A percentile compares a stretch with the other conserved stretches of the same genome.
phyloP scores from a whole-genome alignment of 2,797 vertebrate genomes.

The Poecilia wingei region DNA sequence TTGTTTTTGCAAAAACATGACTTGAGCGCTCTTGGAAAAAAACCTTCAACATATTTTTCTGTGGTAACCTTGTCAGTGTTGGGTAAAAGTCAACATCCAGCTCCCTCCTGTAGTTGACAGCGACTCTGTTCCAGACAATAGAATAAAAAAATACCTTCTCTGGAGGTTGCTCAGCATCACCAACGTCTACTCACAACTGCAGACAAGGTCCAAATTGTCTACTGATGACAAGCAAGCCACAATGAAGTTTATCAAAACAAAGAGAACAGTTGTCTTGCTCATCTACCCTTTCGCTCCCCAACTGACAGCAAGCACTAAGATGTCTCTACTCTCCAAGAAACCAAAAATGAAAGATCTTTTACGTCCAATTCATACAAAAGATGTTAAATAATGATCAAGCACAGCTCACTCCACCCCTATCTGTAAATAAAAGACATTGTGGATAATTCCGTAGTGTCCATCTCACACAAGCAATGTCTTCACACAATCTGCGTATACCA shows the following conservation, averaged over 20 bases:
- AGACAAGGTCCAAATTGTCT: conserved; percentile 12
- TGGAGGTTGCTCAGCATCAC: background rate
- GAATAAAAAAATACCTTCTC: background rate
- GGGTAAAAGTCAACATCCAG: background rate
- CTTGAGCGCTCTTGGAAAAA: too few relatives aligned
- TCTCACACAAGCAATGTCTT: background rate
- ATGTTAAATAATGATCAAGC: background rate
- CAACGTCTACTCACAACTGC: background rate
- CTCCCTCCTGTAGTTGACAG: background rate
- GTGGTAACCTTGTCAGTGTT: too few relatives aligned
- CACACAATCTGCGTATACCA: conserved; percentile 1
- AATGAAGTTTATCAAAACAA: background rate
- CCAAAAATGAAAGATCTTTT: background rate
- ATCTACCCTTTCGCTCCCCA: background rate
- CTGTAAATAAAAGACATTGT: background rate
- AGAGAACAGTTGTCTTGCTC: background rate
- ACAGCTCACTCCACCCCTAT: background rate
- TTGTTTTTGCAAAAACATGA: too few relatives aligned
- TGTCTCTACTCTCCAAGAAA: background rate
- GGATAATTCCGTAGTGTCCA: too few relatives aligned
- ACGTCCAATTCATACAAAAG: background rate
- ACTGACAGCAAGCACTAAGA: background rate
- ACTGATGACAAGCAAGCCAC: background rate
- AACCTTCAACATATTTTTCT: too few relatives aligned
- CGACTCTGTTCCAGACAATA: background rate